A percentile compares a stretch with the other conserved stretches of the same genome.
Evolutionary conservation across 2,113 vertebrate genomes (phyloP).

Genomic region (Zosterops borbonicus): DNA sequence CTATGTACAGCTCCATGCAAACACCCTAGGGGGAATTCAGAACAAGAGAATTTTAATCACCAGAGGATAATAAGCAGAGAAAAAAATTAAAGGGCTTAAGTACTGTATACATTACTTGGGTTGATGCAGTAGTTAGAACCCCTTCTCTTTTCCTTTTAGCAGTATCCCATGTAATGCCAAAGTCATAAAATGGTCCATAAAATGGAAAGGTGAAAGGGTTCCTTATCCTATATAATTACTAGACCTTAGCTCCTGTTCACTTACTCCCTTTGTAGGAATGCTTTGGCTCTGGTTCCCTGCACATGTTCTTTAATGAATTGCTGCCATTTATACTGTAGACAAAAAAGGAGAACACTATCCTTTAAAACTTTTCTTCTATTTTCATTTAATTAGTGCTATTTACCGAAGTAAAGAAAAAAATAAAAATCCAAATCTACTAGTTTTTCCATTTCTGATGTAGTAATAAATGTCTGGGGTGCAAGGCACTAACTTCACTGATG

Average conservation of each 20-base stretch:
- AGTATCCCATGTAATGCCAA: not conserved
- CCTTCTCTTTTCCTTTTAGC: slow-evolving; percentile 31
- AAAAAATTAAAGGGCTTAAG: not conserved
- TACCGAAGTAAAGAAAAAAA: not conserved
- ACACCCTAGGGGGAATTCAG: not conserved
- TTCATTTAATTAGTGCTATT: not conserved
- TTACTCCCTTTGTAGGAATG: not conserved
- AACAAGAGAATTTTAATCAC: not conserved
- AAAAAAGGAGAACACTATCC: not conserved
- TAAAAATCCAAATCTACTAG: not conserved
- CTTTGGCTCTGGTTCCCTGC: not conserved
- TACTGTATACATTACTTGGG: not conserved
- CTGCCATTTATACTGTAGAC: not conserved
- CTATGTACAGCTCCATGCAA: not conserved
- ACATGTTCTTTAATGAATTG: not conserved
- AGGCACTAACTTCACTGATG: not conserved
- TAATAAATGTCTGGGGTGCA: not conserved
- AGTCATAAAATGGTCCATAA: not conserved
- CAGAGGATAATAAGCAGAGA: not conserved
- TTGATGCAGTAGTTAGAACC: slow-evolving; percentile 17
- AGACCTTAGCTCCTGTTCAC: slow-evolving; percentile 6
- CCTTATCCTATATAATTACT: slow-evolving; percentile 8
- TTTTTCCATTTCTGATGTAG: not conserved
- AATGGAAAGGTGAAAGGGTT: slow-evolving; percentile 20
- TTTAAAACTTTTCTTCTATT: not conserved